These are phyloP conservation scores for Clunio marinus DNA, from an alignment of 2,888 invertebrate genomes.

Conservation along the genomic window DNA sequence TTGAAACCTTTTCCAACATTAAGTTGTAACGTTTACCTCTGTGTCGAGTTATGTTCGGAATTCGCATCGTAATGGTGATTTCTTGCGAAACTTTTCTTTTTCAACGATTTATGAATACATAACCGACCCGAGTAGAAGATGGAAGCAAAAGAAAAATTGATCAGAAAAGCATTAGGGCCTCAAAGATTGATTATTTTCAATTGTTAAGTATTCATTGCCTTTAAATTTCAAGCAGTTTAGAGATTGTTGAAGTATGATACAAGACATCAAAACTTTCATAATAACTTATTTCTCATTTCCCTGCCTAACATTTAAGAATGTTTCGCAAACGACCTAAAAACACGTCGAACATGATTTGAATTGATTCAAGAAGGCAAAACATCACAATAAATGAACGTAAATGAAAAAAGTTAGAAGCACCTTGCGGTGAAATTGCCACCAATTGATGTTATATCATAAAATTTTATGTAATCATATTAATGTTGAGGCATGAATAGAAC, in stretches of 20 bases:
- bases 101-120: no score
- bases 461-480: constrained; percentile 27
- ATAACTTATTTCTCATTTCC: no score
- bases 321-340: no score
- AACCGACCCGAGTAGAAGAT: no score
- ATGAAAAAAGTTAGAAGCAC: constrained; percentile 20
- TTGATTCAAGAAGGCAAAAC: no score
- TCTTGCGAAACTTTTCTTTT: neutral
- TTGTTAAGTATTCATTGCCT: neutral
- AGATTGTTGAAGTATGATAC: no score
- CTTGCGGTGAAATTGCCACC: constrained; percentile 30
- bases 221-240: no score
- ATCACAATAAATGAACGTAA: no score
- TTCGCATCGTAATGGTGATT: constrained; percentile 21
- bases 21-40: neutral
- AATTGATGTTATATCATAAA: constrained; percentile 33
- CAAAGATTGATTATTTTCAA: constrained; percentile 7
- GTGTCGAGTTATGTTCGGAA: neutral
- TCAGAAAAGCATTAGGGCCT: constrained; percentile 7
- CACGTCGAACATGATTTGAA: neutral
- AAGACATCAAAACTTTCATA: no score
- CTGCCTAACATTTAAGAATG: no score
- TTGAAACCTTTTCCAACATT: neutral
- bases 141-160: no score
- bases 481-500: constrained; percentile 24